Percentiles rank a stretch among this genome's conserved stretches.
phyloP scores from a whole-genome alignment of 1,140 invertebrate genomes.

The Bathynomus jamesi region DNA sequence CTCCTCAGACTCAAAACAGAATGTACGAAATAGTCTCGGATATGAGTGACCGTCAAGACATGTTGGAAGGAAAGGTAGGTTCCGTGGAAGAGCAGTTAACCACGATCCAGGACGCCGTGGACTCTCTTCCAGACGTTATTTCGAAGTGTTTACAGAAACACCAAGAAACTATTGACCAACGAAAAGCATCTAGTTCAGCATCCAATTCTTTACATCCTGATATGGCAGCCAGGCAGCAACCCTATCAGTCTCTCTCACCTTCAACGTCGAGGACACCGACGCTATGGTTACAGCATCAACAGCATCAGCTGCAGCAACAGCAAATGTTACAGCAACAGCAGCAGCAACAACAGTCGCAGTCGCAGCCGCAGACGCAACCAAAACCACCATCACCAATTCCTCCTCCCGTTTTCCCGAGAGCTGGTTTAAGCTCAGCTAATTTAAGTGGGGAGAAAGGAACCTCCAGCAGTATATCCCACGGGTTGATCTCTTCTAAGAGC shows the following conservation, averaged over 20 bases:
- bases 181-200: conserved; percentile 21
- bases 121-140: conserved; percentile 71
- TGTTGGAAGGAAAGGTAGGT: conserved; percentile 75
- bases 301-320: neutral
- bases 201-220: conserved; percentile 37
- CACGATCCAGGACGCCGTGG: conserved; percentile 65
- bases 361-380: neutral
- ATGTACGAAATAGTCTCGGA: conserved; percentile 95
- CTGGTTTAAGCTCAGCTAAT: neutral
- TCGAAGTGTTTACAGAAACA: conserved; percentile 46
- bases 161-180: conserved; percentile 35
- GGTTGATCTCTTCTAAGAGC: neutral
- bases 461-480: neutral
- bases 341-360: neutral
- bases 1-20: conserved; percentile 81
- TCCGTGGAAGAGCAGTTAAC: conserved; percentile 79
- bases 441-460: neutral
- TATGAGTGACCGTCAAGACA: conserved; percentile 83
- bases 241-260: conserved; percentile 2
- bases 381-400: neutral
- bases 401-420: neutral
- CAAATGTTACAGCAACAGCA: neutral
- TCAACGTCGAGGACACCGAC: neutral
- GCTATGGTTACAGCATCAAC: neutral
- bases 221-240: conserved; percentile 30